phyloP scores from a whole-genome alignment of 2,888 invertebrate species.

The Ctena decussata region DNA sequence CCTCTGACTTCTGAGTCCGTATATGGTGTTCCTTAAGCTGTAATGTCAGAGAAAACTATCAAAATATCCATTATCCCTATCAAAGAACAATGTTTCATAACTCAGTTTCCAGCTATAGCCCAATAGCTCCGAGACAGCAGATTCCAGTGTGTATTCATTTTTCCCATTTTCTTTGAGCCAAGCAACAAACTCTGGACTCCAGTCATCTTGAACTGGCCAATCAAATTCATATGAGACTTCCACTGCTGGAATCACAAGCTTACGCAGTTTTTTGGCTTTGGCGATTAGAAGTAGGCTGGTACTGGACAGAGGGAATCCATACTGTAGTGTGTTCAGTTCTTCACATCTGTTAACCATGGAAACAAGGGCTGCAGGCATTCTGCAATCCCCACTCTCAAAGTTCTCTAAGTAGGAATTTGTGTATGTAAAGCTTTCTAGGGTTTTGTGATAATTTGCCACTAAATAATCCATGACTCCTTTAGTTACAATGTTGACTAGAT shows the following conservation, averaged over 20 bases:
- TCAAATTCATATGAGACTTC: conserved; percentile 75
- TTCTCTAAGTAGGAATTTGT: conserved; percentile 73
- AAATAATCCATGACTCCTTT: conserved; percentile 74
- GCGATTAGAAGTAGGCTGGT: conserved; percentile 69
- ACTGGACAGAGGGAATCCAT: conserved; percentile 74
- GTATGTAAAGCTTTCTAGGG: conserved; percentile 70
- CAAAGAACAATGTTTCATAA: conserved; percentile 38
- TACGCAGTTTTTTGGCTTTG: conserved; percentile 63
- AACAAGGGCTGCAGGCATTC: conserved; percentile 69
- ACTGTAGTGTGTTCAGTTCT: conserved; percentile 62
- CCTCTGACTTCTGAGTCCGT: too few species aligned
- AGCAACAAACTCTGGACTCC: conserved; percentile 56
- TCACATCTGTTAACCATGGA: conserved; percentile 65
- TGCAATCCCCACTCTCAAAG: conserved; percentile 69
- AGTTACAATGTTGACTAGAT: conserved; percentile 74
- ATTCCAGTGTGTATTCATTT: conserved; percentile 57
- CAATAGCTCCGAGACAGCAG: conserved; percentile 64
- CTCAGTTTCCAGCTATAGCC: conserved; percentile 66
- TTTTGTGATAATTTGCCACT: conserved; percentile 56
- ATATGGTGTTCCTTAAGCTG: too few species aligned
- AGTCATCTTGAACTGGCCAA: conserved; percentile 60
- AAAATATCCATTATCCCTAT: neutral
- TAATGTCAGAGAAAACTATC: neutral
- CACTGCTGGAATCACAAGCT: conserved; percentile 64
- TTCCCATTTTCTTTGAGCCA: conserved; percentile 63